Percentiles rank a stretch among this genome's conserved stretches.
Conservation (phyloP, 2,797 vertebrate species). For the Oceanodroma leucorhoa region DNA sequence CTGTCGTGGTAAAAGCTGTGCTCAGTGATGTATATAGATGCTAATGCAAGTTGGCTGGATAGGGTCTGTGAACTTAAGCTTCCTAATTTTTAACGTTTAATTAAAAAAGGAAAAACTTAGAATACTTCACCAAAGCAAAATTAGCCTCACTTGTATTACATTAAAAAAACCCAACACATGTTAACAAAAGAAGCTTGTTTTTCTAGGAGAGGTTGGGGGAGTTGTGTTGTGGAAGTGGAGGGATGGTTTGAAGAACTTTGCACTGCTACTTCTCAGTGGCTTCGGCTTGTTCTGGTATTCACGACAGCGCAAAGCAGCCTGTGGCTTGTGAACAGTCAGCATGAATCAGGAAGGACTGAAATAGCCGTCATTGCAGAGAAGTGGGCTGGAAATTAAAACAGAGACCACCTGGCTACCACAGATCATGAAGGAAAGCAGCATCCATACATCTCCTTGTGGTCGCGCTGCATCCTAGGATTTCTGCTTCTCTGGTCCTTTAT, state of each 20-base stretch:
- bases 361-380: not conserved
- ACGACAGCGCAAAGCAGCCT: rapidly evolving
- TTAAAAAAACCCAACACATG: not conserved
- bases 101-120: not conserved
- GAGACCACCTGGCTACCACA: not conserved
- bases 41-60: not conserved
- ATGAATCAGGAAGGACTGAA: not conserved
- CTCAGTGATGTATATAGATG: rapidly evolving
- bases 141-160: not conserved
- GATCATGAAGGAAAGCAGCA: not conserved
- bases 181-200: not conserved
- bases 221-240: not conserved
- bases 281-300: not conserved
- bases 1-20: not conserved
- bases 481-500: not conserved
- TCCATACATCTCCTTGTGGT: not conserved
- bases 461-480: not conserved
- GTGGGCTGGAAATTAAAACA: not conserved
- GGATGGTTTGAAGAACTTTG: not conserved
- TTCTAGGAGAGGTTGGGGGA: not conserved
- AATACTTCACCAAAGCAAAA: not conserved
- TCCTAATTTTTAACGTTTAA: not conserved
- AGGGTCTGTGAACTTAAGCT: not conserved
- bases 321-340: rapidly evolving
- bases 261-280: not conserved